Conservation (phyloP, 2,888 invertebrate genomes). For the Tenthredo amoena region DNA sequence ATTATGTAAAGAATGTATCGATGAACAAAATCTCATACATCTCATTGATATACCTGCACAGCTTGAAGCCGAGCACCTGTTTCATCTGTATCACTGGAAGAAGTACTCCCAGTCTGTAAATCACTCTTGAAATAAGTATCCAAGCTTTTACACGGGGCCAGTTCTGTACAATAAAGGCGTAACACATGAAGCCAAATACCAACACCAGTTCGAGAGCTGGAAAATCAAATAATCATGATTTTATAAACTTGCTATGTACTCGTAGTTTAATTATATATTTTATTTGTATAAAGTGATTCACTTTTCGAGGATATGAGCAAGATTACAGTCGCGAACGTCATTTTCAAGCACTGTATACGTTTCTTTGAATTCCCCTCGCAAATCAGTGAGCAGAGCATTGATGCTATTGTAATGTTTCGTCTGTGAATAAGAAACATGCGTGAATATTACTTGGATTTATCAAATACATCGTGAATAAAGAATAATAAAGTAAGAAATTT, state of each 20-base stretch:
- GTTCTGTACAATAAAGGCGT: slow-evolving; percentile 60
- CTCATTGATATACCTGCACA: slow-evolving; percentile 57
- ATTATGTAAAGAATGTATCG: neutral
- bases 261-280: neutral
- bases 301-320: slow-evolving; percentile 33
- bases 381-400: slow-evolving; percentile 62
- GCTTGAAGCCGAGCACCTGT: slow-evolving; percentile 59
- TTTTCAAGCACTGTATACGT: slow-evolving; percentile 17
- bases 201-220: slow-evolving; percentile 59
- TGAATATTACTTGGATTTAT: slow-evolving; percentile 54
- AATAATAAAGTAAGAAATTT: slow-evolving; percentile 46
- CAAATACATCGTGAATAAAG: neutral
- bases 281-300: neutral
- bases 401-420: slow-evolving; percentile 73
- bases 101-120: slow-evolving; percentile 31
- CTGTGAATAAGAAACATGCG: slow-evolving; percentile 66
- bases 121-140: slow-evolving; percentile 56
- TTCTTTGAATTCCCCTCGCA: slow-evolving; percentile 68
- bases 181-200: slow-evolving; percentile 63
- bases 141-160: slow-evolving; percentile 52
- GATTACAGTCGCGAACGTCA: slow-evolving; percentile 10
- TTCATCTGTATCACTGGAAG: slow-evolving; percentile 29
- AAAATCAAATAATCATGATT: slow-evolving; percentile 28
- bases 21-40: neutral
- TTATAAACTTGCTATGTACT: slow-evolving; percentile 38